phyloP scores from a whole-genome alignment of 2,888 invertebrate species.

The Aelia acuminata region DNA sequence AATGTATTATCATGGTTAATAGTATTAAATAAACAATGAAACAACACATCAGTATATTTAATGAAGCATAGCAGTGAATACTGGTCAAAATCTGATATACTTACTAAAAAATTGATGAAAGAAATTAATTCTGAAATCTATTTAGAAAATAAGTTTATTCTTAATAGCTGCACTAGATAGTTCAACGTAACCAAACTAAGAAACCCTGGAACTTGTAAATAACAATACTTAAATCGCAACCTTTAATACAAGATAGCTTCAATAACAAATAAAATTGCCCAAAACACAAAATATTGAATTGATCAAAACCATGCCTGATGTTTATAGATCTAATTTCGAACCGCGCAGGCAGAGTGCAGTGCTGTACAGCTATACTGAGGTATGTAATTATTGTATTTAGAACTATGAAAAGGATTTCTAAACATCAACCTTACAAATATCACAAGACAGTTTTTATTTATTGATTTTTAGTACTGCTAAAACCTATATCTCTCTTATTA shows the following conservation, averaged over 20 bases:
- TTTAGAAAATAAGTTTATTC: neutral
- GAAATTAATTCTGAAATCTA: neutral
- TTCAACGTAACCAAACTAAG: neutral
- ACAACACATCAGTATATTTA: neutral
- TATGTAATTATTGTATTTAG: neutral
- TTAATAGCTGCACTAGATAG: neutral
- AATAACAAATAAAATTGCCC: neutral
- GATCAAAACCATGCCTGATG: neutral
- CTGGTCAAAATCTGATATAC: no score
- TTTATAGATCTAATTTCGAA: neutral
- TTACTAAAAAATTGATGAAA: neutral
- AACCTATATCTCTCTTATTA: no score
- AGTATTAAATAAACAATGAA: neutral
- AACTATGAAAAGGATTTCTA: neutral
- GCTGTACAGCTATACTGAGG: neutral
- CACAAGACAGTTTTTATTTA: no score
- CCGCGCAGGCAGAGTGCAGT: slow-evolving; percentile 2
- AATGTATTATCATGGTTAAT: neutral
- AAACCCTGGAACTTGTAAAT: neutral
- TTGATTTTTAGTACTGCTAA: no score
- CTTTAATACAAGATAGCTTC: neutral
- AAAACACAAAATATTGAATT: neutral
- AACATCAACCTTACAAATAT: neutral
- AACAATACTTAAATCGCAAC: neutral
- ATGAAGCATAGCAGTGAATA: no score